Base-by-base conservation (phyloP, 35 echinoderm and acorn worm species). In the Nesometra sesokonis region DNA sequence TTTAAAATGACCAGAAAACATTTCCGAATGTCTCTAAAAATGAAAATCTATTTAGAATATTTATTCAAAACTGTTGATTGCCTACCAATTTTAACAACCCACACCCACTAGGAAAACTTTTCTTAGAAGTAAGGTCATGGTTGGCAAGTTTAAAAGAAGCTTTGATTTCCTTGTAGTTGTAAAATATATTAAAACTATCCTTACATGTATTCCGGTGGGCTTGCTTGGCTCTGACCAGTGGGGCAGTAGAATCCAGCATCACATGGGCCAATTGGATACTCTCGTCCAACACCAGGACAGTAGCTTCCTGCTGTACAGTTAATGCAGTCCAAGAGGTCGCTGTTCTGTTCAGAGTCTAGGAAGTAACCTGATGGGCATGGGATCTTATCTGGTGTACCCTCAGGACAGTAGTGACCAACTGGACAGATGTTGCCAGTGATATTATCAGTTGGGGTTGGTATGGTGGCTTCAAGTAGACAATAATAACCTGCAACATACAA, bases 211-310 rank as follows among this genome's bases (percentile, higher is more conserved):
- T 89, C 87, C 3, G 92, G 46, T 76, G 95, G 95, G 35, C 86
- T 90, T 11, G 95, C 90, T 17, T 91, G 92, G 82, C 91, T 98
- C 77, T 98, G 95, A 29, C 95, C 95, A 34, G 86, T 47, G 31
- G 95, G 95, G 76, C 95, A 98, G 82, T 92, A 98, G 77, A 90
- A 98, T 2, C 95, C 95, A 46, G 87, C 84, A 76, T 94, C 92
- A 85, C 95, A 98, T 5, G 80, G 39, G 13, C 87, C 91, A 76
- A 87, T 83, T 0, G 92, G 90, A 5, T 87, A 43, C 78, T 93
- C 91, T 43, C 87, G 34, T n/a, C 90, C 92, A 34, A 91, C 83
- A 29, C 95, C 95, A 17, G 95, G 95, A 40, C 95, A 94, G 47
- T 88, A 94, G 37, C 85, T 80, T 23, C 95, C 95, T 46, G 87